Evolutionary conservation across 2,888 invertebrate species (phyloP), one percentile per base, ranked within the genome.

Genomic region (Sarcophaga carnaria): DNA sequence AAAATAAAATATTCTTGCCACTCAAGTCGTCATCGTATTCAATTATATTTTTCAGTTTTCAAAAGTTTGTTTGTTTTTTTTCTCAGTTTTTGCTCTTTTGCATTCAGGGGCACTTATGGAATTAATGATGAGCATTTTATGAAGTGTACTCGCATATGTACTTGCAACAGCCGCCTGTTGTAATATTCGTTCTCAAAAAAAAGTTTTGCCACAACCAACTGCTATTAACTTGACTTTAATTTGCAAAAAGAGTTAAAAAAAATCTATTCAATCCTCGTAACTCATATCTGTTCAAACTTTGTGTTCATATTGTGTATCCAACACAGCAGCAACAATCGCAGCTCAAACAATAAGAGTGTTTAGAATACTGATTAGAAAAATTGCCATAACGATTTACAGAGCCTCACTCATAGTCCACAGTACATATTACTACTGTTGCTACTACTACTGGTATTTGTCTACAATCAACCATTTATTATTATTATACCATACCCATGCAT

Each of bases 301-400:
- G 54, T 54, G 54, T 14, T 54, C 17, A 17, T 54, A 4, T 54
- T 54, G 54, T 54, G 4, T 12, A 14, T 14, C 54, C 10, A 54
- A 17, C 14, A 49, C 17, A 54, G 12, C 54, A 4, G 5, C 54
- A 54, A 17, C 54, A 54, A 54, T 54, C 12, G 4, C 17, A 12
- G 54, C 54, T 54, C 54, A 17, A 12, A 54, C 59, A 69, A 66
- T 62, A 83, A 74, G 86, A 78, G 80, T 54, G 54, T 69, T 78
- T 25, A 66, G 86, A 83, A 86, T 86, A 86, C 69, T 86, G 80
- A 86, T 83, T 80, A 86, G 86, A 60, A 66, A 82, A 80, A 80
- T 76, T 76, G 75, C 76, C 69, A 70, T 66, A 80, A 84, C 71
- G 27, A 78, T 78, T 72, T 67, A 74, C 12, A 49, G 14, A 49